phyloP scores from a whole-genome alignment of 1,140 invertebrate species.

The Schmidtea mediterranea region DNA sequence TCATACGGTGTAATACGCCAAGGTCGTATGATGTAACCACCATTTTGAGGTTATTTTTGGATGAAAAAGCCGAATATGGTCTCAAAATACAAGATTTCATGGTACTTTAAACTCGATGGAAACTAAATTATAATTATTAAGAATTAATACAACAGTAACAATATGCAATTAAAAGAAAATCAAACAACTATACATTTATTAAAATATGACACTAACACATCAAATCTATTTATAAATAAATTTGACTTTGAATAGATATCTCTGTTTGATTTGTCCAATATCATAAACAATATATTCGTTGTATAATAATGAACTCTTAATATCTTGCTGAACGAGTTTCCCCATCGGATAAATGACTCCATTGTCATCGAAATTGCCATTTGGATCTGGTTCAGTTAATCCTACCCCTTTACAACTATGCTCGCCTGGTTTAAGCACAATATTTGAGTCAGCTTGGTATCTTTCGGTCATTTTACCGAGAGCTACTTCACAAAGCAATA shows the following conservation, averaged over 20 bases:
- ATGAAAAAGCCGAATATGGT: too few species aligned
- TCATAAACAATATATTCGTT: conserved; percentile 30
- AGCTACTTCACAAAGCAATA: conserved; percentile 78
- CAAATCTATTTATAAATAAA: conserved; percentile 11
- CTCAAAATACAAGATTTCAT: too few species aligned
- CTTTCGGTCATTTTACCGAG: conserved; percentile 39
- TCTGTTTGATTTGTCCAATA: conserved; percentile 23
- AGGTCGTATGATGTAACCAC: too few species aligned
- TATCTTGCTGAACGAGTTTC: conserved; percentile 9
- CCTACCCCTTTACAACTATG: conserved; percentile 21
- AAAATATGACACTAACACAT: too few species aligned
- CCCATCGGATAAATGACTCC: conserved; percentile 23
- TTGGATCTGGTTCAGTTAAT: conserved; percentile 15
- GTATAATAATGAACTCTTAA: conserved; percentile 18
- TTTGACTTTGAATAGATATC: conserved; percentile 23
- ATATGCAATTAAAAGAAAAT: too few species aligned
- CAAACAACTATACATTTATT: too few species aligned
- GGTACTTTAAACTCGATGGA: too few species aligned
- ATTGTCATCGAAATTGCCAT: conserved; percentile 11
- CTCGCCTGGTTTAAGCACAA: conserved; percentile 17
- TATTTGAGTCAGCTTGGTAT: conserved; percentile 17
- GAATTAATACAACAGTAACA: too few species aligned
- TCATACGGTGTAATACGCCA: too few species aligned
- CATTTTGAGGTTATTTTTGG: too few species aligned
- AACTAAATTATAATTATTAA: too few species aligned